phyloP scores from a whole-genome alignment of 2,113 vertebrate species.

The Indri indri region DNA sequence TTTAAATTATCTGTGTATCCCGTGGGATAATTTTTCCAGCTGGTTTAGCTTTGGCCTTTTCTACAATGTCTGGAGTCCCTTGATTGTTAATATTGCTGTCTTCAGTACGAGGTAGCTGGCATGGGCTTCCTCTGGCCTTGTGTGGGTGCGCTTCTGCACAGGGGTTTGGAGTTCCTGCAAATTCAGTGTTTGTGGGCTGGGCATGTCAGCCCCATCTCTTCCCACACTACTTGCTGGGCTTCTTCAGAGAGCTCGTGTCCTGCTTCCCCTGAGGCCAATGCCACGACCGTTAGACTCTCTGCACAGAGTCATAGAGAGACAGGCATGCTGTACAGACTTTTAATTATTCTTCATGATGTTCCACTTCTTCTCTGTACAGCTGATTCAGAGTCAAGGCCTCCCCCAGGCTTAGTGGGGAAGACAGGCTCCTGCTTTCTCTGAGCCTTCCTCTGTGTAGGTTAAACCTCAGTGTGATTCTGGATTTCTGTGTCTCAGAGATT shows the following conservation, averaged over 20 bases:
- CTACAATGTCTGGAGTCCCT: neutral
- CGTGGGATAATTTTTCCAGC: neutral
- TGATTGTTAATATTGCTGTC: neutral
- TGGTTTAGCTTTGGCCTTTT: neutral
- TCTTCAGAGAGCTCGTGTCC: neutral
- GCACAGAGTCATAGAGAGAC: neutral
- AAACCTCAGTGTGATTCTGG: neutral
- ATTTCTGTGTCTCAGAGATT: neutral
- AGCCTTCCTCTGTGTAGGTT: neutral
- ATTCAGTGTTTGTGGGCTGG: neutral
- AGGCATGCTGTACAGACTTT: neutral
- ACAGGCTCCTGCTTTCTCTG: neutral
- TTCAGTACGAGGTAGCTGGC: neutral
- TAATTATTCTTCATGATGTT: neutral
- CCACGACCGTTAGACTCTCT: neutral
- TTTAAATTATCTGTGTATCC: neutral
- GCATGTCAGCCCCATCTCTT: neutral
- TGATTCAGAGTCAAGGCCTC: neutral
- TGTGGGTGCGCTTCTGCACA: neutral
- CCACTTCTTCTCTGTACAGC: neutral
- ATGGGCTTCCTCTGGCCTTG: neutral
- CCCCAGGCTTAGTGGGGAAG: neutral
- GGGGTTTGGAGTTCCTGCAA: neutral
- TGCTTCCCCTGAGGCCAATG: neutral
- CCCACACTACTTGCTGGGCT: neutral